Base-by-base conservation (phyloP, 2,888 invertebrate species). In the Cephonodes hylas region DNA sequence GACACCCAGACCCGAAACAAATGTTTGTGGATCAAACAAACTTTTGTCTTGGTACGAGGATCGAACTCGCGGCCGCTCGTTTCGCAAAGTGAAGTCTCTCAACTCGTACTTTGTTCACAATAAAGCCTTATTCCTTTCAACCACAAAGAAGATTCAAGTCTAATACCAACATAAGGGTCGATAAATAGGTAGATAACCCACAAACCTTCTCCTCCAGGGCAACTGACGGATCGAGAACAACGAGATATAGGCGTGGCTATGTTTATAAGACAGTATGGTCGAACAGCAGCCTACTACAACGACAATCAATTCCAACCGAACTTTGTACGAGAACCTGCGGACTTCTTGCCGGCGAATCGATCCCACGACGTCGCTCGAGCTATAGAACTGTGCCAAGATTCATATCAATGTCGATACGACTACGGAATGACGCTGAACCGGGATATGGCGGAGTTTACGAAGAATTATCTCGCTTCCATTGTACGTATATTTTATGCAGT, bases 401-500 rank as follows among this genome's bases (percentile, higher is more conserved):
- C 96, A 0, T 96, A 96, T 82, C 97, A 97, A 77, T 98, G 98
- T 84, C 94, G 95, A 72, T 98, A 96, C 77, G 98, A 98, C 81
- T 98, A 96, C 79, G 95, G 96, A 0, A 95, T 97, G 94, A 96
- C 97, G 0, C 87, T 97, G 1, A 96, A 97, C 83, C 93, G 96
- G 68, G 97, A 97, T 71, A 93, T 97, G 93, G 98, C 98, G 0
- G 96, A 96, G 77, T 97, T 96, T 74, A 97, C 98, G 0, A 96
- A 96, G 81, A 96, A 96, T 77, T 98, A 97, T 80, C 95, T 96
- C 75, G 94, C 96, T 67, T 91, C 93, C 6, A 86, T 93, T 66
- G 93, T 93, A 67, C 89, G 92, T 89, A 92, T 61, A 25, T 3
- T 22, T 13, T n/a, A 2, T 2, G 3, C 23, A n/a, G n/a, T n/a